Base-by-base conservation (phyloP, 2,797 vertebrate species). In the Lerista edwardsae region DNA sequence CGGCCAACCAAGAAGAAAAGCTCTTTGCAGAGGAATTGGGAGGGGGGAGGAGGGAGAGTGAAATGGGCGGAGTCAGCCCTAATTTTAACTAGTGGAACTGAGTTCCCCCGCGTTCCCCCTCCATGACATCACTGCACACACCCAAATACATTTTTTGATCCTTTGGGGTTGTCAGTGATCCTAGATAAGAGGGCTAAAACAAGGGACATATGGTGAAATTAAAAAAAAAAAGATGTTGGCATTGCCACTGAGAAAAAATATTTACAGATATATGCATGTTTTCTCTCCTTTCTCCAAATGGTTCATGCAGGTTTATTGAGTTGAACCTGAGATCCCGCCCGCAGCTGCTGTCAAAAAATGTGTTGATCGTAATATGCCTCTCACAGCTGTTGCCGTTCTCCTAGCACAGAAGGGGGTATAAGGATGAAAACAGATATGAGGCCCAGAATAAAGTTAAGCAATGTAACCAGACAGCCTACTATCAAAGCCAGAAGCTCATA, bases 301-400 rank as follows among this genome's bases (percentile, higher is more conserved):
- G 25, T 27, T 34, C 68, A 19, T 75, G 11, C 68, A 59, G 64
- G 14, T 3, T 84, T 89, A 34, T 68, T 87, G 79, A 74, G 84
- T 19, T 84, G 78, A 86, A 23, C 34, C 2, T 39, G 73, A 88
- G 71, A 79, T 36, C 39, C 64, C 47, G 1, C n/a, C 59, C 19
- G 15, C n/a, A 84, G 83, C 57, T 77, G 75, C 69, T 91, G 47
- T 72, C n/a, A 86, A 51, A 89, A 90, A 92, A 87, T 10, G 80
- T 84, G 87, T 85, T 88, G 84, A 79, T 89, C 75, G 80, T 82
- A 79, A 64, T 3, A 0, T 85, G 82, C 72, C 85, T 61, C 92
- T 89, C 92, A 89, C 94, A 90, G 94, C 95, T 95, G 94, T 93
- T 95, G 91, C 84, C 90, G 89, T 93, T 93, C 92, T 90, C 90